Percentiles rank a stretch among this genome's conserved stretches.
phyloP scores from a whole-genome alignment of 2,797 vertebrate genomes.

The Sebastes itinus region DNA sequence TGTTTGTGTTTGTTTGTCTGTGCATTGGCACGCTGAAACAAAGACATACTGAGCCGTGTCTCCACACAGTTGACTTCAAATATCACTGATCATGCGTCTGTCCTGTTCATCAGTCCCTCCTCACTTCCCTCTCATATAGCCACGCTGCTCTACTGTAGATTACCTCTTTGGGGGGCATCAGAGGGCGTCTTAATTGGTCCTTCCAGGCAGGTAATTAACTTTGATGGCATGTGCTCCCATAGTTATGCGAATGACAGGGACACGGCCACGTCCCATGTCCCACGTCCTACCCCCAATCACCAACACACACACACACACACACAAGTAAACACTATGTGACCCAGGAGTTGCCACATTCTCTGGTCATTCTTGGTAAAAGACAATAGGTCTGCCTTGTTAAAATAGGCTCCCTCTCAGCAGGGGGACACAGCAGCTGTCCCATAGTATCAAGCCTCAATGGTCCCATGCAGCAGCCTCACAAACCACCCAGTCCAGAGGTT shows the following conservation, averaged over 20 bases:
- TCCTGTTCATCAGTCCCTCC: background rate
- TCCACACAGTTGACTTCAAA: conserved; percentile 52
- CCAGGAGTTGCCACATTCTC: conserved; percentile 59
- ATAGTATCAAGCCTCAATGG: conserved; percentile 64
- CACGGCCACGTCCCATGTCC: conserved; percentile 43
- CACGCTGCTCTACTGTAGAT: conserved; percentile 26
- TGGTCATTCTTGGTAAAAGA: conserved; percentile 70
- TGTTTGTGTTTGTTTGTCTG: conserved; percentile 1
- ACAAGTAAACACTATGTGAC: conserved; percentile 50
- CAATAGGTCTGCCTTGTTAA: conserved; percentile 76
- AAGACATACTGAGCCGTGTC: background rate
- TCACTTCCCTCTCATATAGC: background rate
- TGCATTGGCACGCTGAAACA: background rate
- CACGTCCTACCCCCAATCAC: conserved; percentile 53
- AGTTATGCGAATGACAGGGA: conserved; percentile 67
- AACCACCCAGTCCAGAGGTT: conserved; percentile 48
- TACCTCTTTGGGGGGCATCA: conserved; percentile 65
- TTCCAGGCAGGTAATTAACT: conserved; percentile 81
- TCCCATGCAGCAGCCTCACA: conserved; percentile 27
- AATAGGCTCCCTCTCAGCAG: conserved; percentile 68
- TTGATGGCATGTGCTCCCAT: conserved; percentile 77
- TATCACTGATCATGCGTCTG: conserved; percentile 26
- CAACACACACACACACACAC: conserved; percentile 41
- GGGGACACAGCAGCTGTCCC: conserved; percentile 73
- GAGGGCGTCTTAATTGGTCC: conserved; percentile 72